Conservation (phyloP, 2,888 invertebrate genomes). For the Melanchra persicariae region DNA sequence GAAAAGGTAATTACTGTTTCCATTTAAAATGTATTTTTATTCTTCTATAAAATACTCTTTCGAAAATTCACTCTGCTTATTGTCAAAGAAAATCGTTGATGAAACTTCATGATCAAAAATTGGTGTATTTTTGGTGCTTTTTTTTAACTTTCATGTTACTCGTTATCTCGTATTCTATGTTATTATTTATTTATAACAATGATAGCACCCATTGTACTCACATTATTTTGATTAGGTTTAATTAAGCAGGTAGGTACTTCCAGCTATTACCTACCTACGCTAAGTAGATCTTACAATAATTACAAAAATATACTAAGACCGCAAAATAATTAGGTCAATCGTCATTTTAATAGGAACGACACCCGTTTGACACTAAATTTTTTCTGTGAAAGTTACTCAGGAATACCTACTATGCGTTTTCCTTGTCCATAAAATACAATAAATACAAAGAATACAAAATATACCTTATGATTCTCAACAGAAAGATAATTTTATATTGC, state of each 20-base stretch:
- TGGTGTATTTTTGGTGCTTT: neutral
- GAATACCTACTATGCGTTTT: constrained; percentile 21
- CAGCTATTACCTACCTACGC: too few species aligned
- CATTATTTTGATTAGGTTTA: neutral
- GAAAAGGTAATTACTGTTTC: constrained; percentile 46
- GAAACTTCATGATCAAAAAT: neutral
- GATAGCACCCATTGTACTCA: too few species aligned
- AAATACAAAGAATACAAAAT: too few species aligned
- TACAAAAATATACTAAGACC: neutral
- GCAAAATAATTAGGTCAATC: neutral
- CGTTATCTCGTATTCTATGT: too few species aligned
- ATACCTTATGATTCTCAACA: too few species aligned
- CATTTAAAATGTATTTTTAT: constrained; percentile 19
- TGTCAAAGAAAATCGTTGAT: neutral
- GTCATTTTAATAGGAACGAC: neutral
- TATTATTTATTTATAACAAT: too few species aligned
- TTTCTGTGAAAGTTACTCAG: constrained; percentile 9
- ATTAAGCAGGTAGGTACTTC: neutral
- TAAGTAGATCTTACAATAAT: too few species aligned
- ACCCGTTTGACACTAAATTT: constrained; percentile 6
- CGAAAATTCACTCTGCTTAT: neutral
- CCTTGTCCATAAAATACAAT: neutral
- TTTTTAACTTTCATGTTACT: neutral
- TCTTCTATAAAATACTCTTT: constrained; percentile 7
- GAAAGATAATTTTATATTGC: too few species aligned